Percentiles rank a stretch among this genome's conserved stretches.
phyloP scores from a whole-genome alignment of 2,797 vertebrate genomes.

The Amniataba percoides region DNA sequence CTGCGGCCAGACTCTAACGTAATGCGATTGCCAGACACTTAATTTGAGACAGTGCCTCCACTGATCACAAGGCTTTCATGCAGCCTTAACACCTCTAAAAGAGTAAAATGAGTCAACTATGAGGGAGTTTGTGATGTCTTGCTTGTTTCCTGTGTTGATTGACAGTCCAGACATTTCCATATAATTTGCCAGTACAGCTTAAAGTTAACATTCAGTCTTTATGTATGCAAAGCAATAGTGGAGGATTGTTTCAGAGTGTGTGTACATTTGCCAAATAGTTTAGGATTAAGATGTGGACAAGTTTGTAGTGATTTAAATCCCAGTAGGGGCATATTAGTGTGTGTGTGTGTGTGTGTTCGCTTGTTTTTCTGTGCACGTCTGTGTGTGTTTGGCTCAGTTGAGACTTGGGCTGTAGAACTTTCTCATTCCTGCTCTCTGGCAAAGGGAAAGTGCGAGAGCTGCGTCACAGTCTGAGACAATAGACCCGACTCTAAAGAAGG shows the following conservation, averaged over 20 bases:
- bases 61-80: slow-evolving; percentile 21
- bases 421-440: slow-evolving; percentile 34
- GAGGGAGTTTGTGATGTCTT: background rate
- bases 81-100: slow-evolving; percentile 28
- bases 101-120: slow-evolving; percentile 14
- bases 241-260: slow-evolving; percentile 22
- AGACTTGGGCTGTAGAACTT: slow-evolving; percentile 44
- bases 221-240: slow-evolving; percentile 1
- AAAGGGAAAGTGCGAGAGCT: slow-evolving; percentile 42
- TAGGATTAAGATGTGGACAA: background rate
- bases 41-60: slow-evolving; percentile 46
- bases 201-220: background rate
- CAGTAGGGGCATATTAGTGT: background rate
- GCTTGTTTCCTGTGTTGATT: slow-evolving; percentile 5
- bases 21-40: slow-evolving; percentile 30
- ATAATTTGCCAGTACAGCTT: background rate
- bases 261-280: slow-evolving; percentile 30
- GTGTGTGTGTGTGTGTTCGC: slow-evolving; percentile 1
- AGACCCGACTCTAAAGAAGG: slow-evolving; percentile 9
- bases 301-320: slow-evolving; percentile 9
- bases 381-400: slow-evolving; percentile 40
- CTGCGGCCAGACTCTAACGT: slow-evolving; percentile 22
- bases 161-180: slow-evolving; percentile 10
- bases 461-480: slow-evolving; percentile 25
- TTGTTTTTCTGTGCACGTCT: background rate